phyloP scores from a whole-genome alignment of 2,113 vertebrate genomes.

The Eonycteris spelaea region DNA sequence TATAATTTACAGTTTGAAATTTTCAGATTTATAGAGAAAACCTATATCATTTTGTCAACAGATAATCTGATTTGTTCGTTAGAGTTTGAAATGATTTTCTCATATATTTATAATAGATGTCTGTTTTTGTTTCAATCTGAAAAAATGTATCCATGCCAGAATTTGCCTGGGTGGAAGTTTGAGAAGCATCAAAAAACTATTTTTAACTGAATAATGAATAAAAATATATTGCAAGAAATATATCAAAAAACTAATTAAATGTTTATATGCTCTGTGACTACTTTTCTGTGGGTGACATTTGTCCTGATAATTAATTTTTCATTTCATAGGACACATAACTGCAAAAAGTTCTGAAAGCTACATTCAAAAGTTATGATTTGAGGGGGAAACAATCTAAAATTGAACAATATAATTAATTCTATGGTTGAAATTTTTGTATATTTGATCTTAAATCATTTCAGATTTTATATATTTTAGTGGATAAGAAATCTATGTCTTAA shows the following conservation, averaged over 20 bases:
- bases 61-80: slow-evolving; percentile 13
- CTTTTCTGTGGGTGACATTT: slow-evolving; percentile 39
- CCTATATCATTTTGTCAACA: neutral
- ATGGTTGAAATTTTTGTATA: neutral
- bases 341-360: slow-evolving; percentile 22
- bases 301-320: slow-evolving; percentile 56
- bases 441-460: neutral
- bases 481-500: neutral
- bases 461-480: neutral
- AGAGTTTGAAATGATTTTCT: neutral
- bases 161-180: neutral
- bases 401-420: neutral
- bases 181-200: neutral
- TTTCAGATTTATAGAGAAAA: slow-evolving; percentile 15
- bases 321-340: slow-evolving; percentile 13
- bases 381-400: neutral
- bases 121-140: neutral
- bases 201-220: slow-evolving; percentile 54
- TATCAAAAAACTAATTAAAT: slow-evolving; percentile 43
- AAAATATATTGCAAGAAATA: slow-evolving; percentile 32
- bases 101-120: neutral
- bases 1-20: neutral
- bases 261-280: slow-evolving; percentile 31
- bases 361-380: neutral
- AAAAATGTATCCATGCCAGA: neutral